Base-by-base conservation (phyloP, 2,888 invertebrate genomes). In the Protonemura montana region DNA sequence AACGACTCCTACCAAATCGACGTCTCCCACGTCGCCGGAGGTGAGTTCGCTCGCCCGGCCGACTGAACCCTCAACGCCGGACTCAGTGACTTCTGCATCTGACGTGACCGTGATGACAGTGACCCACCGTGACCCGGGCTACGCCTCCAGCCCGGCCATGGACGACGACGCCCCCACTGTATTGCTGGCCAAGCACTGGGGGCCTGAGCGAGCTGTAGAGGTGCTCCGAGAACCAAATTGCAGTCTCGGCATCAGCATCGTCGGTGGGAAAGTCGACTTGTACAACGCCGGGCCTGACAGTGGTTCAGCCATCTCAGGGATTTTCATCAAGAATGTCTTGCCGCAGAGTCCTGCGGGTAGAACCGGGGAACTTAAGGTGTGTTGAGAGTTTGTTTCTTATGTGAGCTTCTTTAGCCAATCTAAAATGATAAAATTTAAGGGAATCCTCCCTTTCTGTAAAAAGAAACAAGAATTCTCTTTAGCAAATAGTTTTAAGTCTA, bases 261-360 rank as follows among this genome's bases (percentile, higher is more conserved):
- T 99, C 59, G 98, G 99, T 86, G 98, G 98, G 90, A 97, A 97
- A 94, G 97, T 97, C 86, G 96, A 97, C 90, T 93, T 97, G 89
- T 95, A 95, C 89, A 94, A 95, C 87, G 93, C 93, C 82, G 93
- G 93, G 88, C 93, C 95, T 86, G 94, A 95, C 88, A 94, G 95
- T 88, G 95, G 95, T 86, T 94, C 93, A 87, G 93, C 93, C 84
- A 94, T 98, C 89, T 95, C 98, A 87, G 99, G 99, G 6, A 99
- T 99, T 90, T 99, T 99, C 91, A 98, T 99, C 90, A 99, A 99
- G 92, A 98, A 98, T 90, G 98, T 99, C 0, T 95, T 98, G 21
- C 95, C 97, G 0, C 95, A 97, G 88, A 98, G 98, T 92, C 98
- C 99, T 0, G 99, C 99, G 0, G 98, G 98, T 84, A 93, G 94